Conservation (phyloP, 1,140 invertebrate genomes). For the Luehdorfia chinensis region DNA sequence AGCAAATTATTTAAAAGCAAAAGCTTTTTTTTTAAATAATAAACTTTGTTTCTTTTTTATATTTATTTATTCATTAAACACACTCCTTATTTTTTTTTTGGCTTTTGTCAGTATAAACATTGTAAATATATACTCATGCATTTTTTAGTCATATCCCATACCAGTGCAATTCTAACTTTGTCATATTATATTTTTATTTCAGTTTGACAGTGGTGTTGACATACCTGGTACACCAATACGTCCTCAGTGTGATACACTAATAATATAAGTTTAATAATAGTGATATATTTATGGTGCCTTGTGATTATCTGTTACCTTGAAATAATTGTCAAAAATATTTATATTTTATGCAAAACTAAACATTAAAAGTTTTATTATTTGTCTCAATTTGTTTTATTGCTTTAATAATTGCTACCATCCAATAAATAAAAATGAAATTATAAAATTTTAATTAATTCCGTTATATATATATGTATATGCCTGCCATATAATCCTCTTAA, state of each 20-base stretch:
- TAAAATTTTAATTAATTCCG: not conserved
- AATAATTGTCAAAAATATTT: slow-evolving; percentile 16
- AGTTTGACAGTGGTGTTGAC: slow-evolving; percentile 61
- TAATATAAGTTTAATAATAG: slow-evolving; percentile 22
- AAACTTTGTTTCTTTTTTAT: no score
- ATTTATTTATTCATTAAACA: no score
- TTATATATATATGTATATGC: not conserved
- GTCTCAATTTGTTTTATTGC: not conserved
- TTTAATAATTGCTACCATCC: not conserved
- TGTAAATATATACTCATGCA: no score
- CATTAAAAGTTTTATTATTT: slow-evolving; percentile 17
- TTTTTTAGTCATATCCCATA: no score
- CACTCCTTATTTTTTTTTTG: no score
- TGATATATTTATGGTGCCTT: slow-evolving; percentile 12
- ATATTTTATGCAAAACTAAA: slow-evolving; percentile 18
- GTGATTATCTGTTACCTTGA: slow-evolving; percentile 23
- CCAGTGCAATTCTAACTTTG: no score
- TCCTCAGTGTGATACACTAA: slow-evolving; percentile 32
- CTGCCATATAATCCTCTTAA: not conserved
- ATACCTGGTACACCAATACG: slow-evolving; percentile 62
- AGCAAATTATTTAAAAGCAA: no score
- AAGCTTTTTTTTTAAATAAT: no score
- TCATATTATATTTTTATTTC: slow-evolving; percentile 51
- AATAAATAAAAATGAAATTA: not conserved
- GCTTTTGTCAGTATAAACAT: no score